Conservation (phyloP, 1,140 invertebrate species). For the Drosophila willistoni region DNA sequence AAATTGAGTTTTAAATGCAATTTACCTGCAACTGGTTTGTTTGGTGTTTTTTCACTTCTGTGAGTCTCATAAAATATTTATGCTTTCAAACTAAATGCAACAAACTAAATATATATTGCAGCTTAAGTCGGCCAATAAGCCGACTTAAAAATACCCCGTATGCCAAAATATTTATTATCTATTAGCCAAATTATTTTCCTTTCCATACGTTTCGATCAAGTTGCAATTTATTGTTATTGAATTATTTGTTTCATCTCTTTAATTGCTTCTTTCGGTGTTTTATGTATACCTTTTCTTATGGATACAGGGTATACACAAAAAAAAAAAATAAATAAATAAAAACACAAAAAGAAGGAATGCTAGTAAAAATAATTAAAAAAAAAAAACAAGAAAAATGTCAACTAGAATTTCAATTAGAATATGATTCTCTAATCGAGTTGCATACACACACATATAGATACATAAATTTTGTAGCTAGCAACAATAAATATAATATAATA, state of each 20-base stretch:
- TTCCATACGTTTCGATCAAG: too few species aligned
- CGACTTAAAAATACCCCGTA: not conserved
- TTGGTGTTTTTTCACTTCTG: conserved; percentile 1
- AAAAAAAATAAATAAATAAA: not conserved
- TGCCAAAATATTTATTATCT: not conserved
- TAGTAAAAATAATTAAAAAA: conserved; percentile 19
- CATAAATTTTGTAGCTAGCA: conserved; percentile 12
- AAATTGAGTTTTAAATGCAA: conserved; percentile 70
- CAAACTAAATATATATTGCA: conserved; percentile 4
- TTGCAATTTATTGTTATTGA: not conserved
- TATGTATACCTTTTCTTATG: not conserved
- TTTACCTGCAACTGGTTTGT: conserved; percentile 63
- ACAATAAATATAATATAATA: conserved; percentile 14
- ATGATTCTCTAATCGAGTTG: conserved; percentile 17
- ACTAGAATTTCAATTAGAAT: conserved; percentile 18
- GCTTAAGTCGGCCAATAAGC: not conserved
- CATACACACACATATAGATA: conserved; percentile 16
- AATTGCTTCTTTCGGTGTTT: not conserved
- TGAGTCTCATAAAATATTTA: conserved; percentile 43
- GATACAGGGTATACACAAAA: not conserved
- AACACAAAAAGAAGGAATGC: not conserved
- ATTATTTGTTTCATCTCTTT: not conserved
- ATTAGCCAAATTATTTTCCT: not conserved
- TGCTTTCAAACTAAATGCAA: conserved; percentile 3
- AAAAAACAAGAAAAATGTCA: conserved; percentile 10